Conservation (phyloP, 2,113 vertebrate genomes). For the Delphinus delphis region DNA sequence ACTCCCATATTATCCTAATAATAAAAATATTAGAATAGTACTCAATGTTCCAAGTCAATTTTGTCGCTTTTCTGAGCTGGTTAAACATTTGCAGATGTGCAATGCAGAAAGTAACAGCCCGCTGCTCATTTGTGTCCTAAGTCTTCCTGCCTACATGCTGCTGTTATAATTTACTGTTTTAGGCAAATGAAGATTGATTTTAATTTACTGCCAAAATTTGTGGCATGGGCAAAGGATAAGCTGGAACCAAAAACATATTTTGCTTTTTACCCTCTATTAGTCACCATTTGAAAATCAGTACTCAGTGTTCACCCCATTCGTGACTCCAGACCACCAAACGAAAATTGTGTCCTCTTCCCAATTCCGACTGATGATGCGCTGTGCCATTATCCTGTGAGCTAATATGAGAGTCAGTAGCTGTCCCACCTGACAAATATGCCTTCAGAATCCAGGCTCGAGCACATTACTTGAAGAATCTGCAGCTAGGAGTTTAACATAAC, state of each 20-base stretch:
- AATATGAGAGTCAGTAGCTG: background rate
- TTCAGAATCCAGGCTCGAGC: conserved; percentile 15
- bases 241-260: background rate
- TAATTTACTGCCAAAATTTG: conserved; percentile 12
- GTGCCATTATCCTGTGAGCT: background rate
- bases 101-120: background rate
- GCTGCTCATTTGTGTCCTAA: background rate
- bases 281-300: conserved; percentile 50
- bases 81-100: background rate
- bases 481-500: background rate
- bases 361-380: background rate
- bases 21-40: background rate
- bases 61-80: background rate
- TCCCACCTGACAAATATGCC: conserved; percentile 39
- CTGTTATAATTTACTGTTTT: conserved; percentile 36
- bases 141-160: background rate
- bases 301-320: background rate
- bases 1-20: background rate
- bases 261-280: conserved; percentile 43
- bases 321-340: background rate
- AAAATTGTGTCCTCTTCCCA: background rate
- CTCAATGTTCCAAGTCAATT: background rate
- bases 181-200: conserved; percentile 52
- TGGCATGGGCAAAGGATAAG: background rate
- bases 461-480: background rate